Conservation (phyloP, 2,113 vertebrate species). For the Sardina pilchardus region DNA sequence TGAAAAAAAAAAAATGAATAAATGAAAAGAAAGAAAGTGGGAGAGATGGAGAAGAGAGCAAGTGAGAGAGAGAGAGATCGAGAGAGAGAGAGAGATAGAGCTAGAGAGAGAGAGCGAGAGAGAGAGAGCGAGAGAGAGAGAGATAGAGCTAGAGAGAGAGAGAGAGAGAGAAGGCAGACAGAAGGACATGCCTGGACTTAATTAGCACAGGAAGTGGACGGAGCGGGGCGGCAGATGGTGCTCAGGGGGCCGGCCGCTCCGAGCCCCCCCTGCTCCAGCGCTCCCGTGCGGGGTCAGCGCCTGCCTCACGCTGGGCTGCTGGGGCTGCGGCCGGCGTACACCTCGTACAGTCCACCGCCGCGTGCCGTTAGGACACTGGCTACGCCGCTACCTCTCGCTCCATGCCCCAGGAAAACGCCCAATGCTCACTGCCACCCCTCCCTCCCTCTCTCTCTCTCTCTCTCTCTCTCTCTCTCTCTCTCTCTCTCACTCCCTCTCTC, state of each 20-base stretch:
- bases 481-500: too few species aligned
- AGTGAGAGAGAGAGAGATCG: constrained; percentile 12
- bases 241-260: constrained; percentile 20
- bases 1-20: neutral
- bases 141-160: neutral
- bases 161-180: constrained; percentile 25
- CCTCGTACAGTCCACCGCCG: too few species aligned
- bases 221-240: constrained; percentile 46
- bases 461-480: too few species aligned
- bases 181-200: constrained; percentile 50
- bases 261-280: neutral
- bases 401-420: neutral
- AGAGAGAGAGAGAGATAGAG: neutral
- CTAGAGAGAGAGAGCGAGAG: neutral
- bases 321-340: too few species aligned
- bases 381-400: neutral
- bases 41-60: neutral
- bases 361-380: neutral
- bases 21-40: neutral
- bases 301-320: neutral
- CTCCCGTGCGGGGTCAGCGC: neutral
- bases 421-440: too few species aligned
- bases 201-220: constrained; percentile 56
- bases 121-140: constrained; percentile 21
- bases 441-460: too few species aligned